Evolutionary conservation across 2,113 vertebrate species (phyloP).

Genomic region (rat (Rattus norvegicus)): GRCr8 NC_086022.1:20647001-20647500

Average conservation of each 20-base stretch:
- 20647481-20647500: constrained; percentile 82
- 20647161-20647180: constrained; percentile 94
- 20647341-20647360: constrained; percentile 79
- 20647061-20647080: constrained; percentile 91
- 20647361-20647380: constrained; percentile 78
- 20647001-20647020: constrained; percentile 82
- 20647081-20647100: constrained; percentile 89
- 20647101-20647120: constrained; percentile 95
- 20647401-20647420: constrained; percentile 77
- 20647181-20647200: constrained; percentile 91
- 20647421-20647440: constrained; percentile 79
- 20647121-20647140: constrained; percentile 89
- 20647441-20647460: constrained; percentile 84
- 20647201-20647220: constrained; percentile 86
- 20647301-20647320: constrained; percentile 85
- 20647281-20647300: constrained; percentile 82
- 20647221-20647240: constrained; percentile 83
- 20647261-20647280: constrained; percentile 78
- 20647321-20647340: constrained; percentile 72
- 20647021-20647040: constrained; percentile 89
- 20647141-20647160: constrained; percentile 90
- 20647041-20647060: constrained; percentile 88
- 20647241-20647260: constrained; percentile 78
- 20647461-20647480: constrained; percentile 83
- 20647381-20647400: constrained; percentile 80